A percentile compares a stretch with the other conserved stretches of the same genome.
Evolutionary conservation across 2,797 vertebrate species (phyloP).

Genomic region (Anableps anableps): DNA sequence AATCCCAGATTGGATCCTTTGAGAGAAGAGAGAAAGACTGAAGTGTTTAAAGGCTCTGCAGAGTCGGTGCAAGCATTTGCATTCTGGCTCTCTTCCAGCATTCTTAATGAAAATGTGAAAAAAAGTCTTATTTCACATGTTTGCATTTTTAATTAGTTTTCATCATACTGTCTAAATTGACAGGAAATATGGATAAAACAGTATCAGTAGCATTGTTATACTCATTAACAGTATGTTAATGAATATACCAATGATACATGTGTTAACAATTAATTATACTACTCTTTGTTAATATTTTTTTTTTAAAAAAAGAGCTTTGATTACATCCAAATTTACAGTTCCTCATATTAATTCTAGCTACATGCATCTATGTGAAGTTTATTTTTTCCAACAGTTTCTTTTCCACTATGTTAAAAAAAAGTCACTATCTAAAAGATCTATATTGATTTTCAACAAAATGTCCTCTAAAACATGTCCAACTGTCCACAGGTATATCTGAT

Average conservation of each 20-base stretch:
- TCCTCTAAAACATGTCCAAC: too few species aligned
- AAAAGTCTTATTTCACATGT: neutral
- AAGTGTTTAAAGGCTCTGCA: constrained; percentile 18
- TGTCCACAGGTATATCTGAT: too few species aligned
- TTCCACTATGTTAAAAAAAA: neutral
- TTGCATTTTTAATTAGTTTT: constrained; percentile 18
- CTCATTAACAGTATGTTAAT: too few species aligned
- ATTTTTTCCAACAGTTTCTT: neutral
- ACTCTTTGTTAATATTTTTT: neutral
- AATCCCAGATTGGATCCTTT: constrained; percentile 28
- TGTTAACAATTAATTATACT: constrained; percentile 3
- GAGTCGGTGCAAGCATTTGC: constrained; percentile 25
- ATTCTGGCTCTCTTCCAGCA: constrained; percentile 4
- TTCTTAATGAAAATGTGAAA: constrained; percentile 20
- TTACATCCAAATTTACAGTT: neutral
- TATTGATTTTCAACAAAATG: neutral
- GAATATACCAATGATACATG: neutral
- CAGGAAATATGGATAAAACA: constrained; percentile 1
- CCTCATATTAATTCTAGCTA: neutral
- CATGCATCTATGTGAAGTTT: neutral
- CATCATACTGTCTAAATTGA: constrained; percentile 4
- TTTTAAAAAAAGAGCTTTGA: constrained; percentile 14
- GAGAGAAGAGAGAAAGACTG: constrained; percentile 15
- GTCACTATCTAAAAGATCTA: too few species aligned
- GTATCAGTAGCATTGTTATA: too few species aligned